A percentile compares a stretch with the other conserved stretches of the same genome.
phyloP scores from a whole-genome alignment of 2,888 invertebrate genomes.

The Pseudococcus longispinus region DNA sequence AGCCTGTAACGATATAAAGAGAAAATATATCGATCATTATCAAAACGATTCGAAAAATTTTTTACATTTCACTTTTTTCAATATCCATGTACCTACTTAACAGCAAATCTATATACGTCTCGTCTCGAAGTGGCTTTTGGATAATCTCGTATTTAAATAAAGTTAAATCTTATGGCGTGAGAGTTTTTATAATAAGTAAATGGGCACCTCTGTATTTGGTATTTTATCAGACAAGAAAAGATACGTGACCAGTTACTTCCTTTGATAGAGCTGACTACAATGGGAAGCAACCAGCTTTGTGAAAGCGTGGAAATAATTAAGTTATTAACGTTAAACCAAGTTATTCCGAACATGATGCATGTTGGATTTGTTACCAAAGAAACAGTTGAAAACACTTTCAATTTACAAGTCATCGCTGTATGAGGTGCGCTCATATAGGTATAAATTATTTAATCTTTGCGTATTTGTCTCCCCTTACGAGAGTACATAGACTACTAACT shows the following conservation, averaged over 20 bases:
- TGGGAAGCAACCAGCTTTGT: constrained; percentile 52
- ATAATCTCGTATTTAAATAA: constrained; percentile 19
- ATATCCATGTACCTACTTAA: no score
- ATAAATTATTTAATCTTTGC: not conserved
- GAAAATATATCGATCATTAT: not conserved
- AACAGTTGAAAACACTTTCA: constrained; percentile 40
- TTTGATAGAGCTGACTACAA: constrained; percentile 52
- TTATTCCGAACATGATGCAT: constrained; percentile 30
- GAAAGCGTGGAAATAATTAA: constrained; percentile 56
- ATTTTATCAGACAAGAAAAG: constrained; percentile 29
- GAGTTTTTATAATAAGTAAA: constrained; percentile 60
- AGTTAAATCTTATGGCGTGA: constrained; percentile 30
- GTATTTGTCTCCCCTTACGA: not conserved
- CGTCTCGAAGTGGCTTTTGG: not conserved
- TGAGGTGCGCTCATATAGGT: constrained; percentile 3
- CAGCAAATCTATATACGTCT: no score
- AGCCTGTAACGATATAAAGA: not conserved
- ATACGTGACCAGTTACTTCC: constrained; percentile 54
- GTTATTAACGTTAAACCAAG: constrained; percentile 50
- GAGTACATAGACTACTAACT: not conserved
- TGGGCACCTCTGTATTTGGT: not conserved
- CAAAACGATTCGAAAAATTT: not conserved
- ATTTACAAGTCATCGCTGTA: constrained; percentile 30
- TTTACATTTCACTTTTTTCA: constrained; percentile 5
- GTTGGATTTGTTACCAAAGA: constrained; percentile 36